Percentiles rank a stretch among this genome's conserved stretches.
These are phyloP conservation scores for Cheilosia variabilis DNA, from an alignment of 2,888 invertebrate genomes.

Conservation along the genomic window DNA sequence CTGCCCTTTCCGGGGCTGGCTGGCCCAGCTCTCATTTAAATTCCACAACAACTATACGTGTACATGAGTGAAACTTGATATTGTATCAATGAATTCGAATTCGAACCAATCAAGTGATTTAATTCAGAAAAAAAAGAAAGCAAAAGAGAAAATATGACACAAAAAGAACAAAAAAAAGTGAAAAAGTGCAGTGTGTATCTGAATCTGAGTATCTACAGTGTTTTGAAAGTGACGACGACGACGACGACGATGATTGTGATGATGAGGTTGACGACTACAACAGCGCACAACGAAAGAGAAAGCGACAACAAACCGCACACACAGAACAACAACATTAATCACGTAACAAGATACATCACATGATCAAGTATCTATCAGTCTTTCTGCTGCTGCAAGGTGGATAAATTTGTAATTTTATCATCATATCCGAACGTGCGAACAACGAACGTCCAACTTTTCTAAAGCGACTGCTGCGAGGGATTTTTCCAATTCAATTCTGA, in stretches of 20 bases:
- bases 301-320: constrained; percentile 29
- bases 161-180: constrained; percentile 39
- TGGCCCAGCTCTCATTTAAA: constrained; percentile 26
- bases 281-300: constrained; percentile 62
- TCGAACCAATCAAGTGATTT: constrained; percentile 56
- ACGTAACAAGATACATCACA: constrained; percentile 68
- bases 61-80: constrained; percentile 59
- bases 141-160: constrained; percentile 48
- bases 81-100: constrained; percentile 35
- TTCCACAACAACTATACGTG: constrained; percentile 5
- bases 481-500: constrained; percentile 39
- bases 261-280: constrained; percentile 23
- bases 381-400: constrained; percentile 53
- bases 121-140: constrained; percentile 50
- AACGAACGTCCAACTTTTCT: constrained; percentile 26
- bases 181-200: constrained; percentile 54
- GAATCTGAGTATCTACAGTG: constrained; percentile 16
- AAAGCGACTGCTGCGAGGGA: constrained; percentile 40
- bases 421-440: constrained; percentile 24
- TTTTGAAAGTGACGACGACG: constrained; percentile 42
- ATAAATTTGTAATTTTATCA: constrained; percentile 21
- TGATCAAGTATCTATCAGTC: constrained; percentile 47
- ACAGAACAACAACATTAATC: constrained; percentile 28
- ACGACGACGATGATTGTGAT: constrained; percentile 27
- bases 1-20: constrained; percentile 57